Evolutionary conservation across 2,113 vertebrate species (phyloP).

Genomic region (Corythornis vintsioides): DNA sequence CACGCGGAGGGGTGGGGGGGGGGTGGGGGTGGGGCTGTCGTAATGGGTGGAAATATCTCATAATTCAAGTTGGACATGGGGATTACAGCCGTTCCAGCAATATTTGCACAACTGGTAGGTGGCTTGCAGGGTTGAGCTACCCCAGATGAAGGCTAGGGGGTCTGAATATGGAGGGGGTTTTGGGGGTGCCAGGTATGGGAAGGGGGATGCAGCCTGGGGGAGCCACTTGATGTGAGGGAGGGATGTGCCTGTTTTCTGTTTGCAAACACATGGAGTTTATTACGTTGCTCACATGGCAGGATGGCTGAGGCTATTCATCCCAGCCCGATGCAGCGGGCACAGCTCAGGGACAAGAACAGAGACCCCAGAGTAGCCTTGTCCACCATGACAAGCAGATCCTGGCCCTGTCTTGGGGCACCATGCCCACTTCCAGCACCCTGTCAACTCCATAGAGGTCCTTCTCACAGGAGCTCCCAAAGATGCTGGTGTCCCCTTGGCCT

Average conservation of each 20-base stretch:
- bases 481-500: not conserved
- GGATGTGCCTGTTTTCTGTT: conserved; percentile 12
- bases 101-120: conserved; percentile 73
- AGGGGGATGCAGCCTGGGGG: conserved; percentile 1
- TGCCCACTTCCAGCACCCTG: fast-evolving
- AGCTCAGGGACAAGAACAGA: fast-evolving
- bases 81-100: conserved; percentile 68
- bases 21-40: conserved; percentile 27
- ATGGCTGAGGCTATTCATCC: not conserved
- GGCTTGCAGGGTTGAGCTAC: conserved; percentile 57
- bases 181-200: not conserved
- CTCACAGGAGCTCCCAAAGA: not conserved
- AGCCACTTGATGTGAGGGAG: not conserved
- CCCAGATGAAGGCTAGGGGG: not conserved
- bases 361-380: not conserved
- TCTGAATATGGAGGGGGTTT: not conserved
- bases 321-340: fast-evolving
- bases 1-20: too few relatives aligned
- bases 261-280: conserved; percentile 48
- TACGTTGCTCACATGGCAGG: not conserved
- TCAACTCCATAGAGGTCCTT: not conserved
- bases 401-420: not conserved
- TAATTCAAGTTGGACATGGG: conserved; percentile 65
- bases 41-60: conserved; percentile 58
- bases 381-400: not conserved